Evolutionary conservation across 1,140 invertebrate species (phyloP), one percentile per base, ranked within the genome.

Genomic region (Anoplophora glabripennis): DNA sequence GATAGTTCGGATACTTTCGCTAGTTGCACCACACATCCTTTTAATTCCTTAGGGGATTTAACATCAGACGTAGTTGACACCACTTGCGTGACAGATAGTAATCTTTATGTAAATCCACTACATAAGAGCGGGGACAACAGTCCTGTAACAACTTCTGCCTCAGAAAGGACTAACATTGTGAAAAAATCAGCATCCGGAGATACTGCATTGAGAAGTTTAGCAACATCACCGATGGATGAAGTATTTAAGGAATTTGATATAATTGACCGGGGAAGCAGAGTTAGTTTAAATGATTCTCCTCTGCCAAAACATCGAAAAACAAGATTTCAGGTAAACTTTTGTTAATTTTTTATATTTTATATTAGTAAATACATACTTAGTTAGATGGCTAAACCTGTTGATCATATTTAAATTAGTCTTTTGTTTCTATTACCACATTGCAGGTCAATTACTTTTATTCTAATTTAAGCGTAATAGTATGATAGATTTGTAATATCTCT

Each of bases 1-100:
- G 89, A 90, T 70, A 92, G 89, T 68, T 91, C 89, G 28, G 94
- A 96, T 78, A 97, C 94, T 53, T 98, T 93, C 78, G 92, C 92
- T 73, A 95, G 92, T 78, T 98, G 94, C 81, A 89, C 93, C 80
- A 96, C 94, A 63, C 93, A 96, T 80, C 93, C 92, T 67, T 94
- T 90, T 79, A 85, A 89, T 76, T 94, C 91, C 1, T 80, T 84
- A 79, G 88, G 86, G 68, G 89, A 91, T 78, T 81, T 90, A 68
- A 86, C 88, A 47, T 83, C 86, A 63, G 88, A 89, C 72, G 82
- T 67, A 53, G 79, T 80, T 63, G 74, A 75, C 56, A 65, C 74
- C 55, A 45, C 72, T 18, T 76, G 76, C 58, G 74, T 72, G 3
- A 72, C 77, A 37, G 86, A 85, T 61, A 89, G 89, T 74, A 95